Conservation (phyloP, 2,797 vertebrate genomes). For the Vireo griseus region DNA sequence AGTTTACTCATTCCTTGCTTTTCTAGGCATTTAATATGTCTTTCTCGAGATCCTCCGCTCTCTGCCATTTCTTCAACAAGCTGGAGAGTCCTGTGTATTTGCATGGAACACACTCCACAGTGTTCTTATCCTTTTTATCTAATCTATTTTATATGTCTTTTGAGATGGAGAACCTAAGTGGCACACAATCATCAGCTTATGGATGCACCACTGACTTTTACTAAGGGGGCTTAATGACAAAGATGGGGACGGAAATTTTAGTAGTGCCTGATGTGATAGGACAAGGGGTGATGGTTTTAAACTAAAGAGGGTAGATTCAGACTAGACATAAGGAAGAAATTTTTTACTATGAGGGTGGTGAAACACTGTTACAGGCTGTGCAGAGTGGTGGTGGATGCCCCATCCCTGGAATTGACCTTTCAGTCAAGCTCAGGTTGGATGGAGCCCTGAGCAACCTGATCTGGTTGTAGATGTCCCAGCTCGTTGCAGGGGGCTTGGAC, state of each 20-base stretch:
- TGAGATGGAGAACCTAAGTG: neutral
- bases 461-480: neutral
- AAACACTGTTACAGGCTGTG: neutral
- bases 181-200: neutral
- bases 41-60: neutral
- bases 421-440: neutral
- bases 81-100: neutral
- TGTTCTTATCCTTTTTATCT: neutral
- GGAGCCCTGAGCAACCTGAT: neutral
- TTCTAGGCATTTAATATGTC: neutral
- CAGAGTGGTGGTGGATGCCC: neutral
- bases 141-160: neutral
- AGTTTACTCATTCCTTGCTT: neutral
- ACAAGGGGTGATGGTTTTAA: neutral
- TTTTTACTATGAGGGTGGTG: neutral
- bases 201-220: neutral
- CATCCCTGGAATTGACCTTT: neutral
- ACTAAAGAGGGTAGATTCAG: neutral
- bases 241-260: neutral
- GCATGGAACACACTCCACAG: rapidly evolving
- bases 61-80: neutral
- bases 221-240: neutral
- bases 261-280: neutral
- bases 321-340: neutral
- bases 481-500: neutral